A percentile compares a stretch with the other conserved stretches of the same genome.
These are phyloP conservation scores for Tribolium madens DNA, from an alignment of 1,140 invertebrate species.

Conservation along the genomic window DNA sequence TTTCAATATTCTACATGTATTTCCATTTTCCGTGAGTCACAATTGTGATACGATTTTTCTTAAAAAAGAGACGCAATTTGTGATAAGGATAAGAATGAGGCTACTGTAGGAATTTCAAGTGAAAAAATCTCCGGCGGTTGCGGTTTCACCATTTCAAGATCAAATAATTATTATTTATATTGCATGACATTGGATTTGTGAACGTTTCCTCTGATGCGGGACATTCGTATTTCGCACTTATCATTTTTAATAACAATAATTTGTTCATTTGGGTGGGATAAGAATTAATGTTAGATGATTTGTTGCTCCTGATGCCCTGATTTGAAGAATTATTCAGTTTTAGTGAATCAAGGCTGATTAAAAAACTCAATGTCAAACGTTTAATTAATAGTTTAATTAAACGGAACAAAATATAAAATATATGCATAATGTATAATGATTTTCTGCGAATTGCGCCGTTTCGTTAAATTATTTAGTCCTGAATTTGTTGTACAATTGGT, in stretches of 20 bases:
- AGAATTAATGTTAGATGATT: no score
- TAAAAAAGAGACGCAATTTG: background rate
- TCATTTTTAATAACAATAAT: no score
- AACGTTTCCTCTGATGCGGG: constrained; percentile 8
- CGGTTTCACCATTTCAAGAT: constrained; percentile 26
- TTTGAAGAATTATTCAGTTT: background rate
- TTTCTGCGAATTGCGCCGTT: background rate
- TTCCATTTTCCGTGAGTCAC: background rate
- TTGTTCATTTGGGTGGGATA: no score
- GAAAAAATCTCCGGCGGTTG: constrained; percentile 8
- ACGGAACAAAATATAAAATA: constrained; percentile 20
- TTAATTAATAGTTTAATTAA: constrained; percentile 24
- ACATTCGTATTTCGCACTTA: background rate
- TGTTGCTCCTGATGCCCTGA: background rate
- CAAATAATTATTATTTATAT: constrained; percentile 26
- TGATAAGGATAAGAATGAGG: background rate
- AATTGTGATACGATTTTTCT: no score
- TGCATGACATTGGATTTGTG: constrained; percentile 21
- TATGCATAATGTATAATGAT: background rate
- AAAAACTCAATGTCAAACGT: constrained; percentile 22
- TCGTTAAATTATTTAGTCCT: background rate
- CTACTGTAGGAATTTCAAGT: background rate
- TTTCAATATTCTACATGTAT: background rate
- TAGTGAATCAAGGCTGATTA: constrained; percentile 17
- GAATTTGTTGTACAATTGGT: background rate